These are phyloP conservation scores for Gerris lacustris DNA, from an alignment of 2,888 invertebrate species.

Conservation along the genomic window DNA sequence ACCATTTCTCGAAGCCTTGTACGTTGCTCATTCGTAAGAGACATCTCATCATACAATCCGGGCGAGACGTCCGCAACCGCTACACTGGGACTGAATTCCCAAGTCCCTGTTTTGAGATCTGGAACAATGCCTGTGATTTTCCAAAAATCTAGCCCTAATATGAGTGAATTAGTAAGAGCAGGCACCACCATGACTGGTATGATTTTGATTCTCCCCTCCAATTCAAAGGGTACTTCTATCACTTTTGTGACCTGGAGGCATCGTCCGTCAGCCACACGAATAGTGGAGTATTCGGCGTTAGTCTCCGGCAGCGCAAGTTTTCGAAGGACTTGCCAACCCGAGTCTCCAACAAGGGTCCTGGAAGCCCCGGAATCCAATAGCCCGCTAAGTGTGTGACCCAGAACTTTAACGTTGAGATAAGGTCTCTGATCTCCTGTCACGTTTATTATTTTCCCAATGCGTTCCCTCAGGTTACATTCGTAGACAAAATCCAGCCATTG, in stretches of 20 bases:
- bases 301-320: background rate
- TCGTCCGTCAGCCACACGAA: background rate
- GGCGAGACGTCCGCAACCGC: background rate
- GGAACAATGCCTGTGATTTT: background rate
- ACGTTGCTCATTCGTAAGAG: background rate
- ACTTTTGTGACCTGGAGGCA: background rate
- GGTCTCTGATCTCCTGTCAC: background rate
- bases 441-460: background rate
- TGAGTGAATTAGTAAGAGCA: background rate
- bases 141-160: background rate
- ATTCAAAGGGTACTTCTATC: background rate
- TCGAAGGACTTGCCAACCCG: constrained; percentile 4
- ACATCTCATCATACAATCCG: background rate
- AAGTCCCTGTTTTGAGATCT: background rate
- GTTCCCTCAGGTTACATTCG: background rate
- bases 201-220: background rate
- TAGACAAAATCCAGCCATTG: background rate
- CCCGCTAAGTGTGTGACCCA: constrained; percentile 2
- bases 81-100: background rate
- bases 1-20: background rate
- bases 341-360: constrained; percentile 2
- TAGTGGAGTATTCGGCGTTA: background rate
- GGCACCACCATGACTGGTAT: background rate
- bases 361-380: constrained; percentile 15
- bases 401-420: constrained; percentile 7